Percentiles rank a stretch among this genome's conserved stretches.
phyloP scores from a whole-genome alignment of 2,797 vertebrate genomes.

The Chelidonichthys spinosus region DNA sequence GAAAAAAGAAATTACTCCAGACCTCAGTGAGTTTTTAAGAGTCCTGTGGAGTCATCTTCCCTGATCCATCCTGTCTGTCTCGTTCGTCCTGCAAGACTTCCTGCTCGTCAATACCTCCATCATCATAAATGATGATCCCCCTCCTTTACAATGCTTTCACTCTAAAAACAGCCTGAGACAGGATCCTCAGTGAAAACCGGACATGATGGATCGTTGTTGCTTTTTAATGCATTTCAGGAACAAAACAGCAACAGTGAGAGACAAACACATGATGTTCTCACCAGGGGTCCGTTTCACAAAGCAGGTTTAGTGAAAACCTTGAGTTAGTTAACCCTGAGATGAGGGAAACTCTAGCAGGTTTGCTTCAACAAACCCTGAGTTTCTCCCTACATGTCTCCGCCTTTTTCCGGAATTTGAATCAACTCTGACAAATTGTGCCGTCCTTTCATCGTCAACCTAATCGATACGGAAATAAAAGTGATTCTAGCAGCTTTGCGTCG shows the following conservation, averaged over 20 bases:
- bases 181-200: background rate
- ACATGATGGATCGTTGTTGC: background rate
- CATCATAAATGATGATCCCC: conserved; percentile 1
- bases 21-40: background rate
- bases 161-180: background rate
- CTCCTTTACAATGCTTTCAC: background rate
- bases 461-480: no score
- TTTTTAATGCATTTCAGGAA: background rate
- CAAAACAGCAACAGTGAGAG: background rate
- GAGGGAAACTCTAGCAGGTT: no score
- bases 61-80: conserved; percentile 30
- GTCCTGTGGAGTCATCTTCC: background rate
- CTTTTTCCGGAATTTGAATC: no score
- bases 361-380: no score
- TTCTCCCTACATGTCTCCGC: no score
- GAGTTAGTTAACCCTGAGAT: no score
- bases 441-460: no score
- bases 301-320: no score
- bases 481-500: no score
- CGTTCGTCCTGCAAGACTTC: conserved; percentile 20
- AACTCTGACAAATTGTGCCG: no score
- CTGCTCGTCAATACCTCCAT: conserved; percentile 5
- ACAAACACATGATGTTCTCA: background rate
- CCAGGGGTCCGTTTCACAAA: no score
- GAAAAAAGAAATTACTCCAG: background rate